A percentile compares a stretch with the other conserved stretches of the same genome.
Evolutionary conservation across 2,797 vertebrate species (phyloP).

Genomic region (Aeoliscus strigatus): DNA sequence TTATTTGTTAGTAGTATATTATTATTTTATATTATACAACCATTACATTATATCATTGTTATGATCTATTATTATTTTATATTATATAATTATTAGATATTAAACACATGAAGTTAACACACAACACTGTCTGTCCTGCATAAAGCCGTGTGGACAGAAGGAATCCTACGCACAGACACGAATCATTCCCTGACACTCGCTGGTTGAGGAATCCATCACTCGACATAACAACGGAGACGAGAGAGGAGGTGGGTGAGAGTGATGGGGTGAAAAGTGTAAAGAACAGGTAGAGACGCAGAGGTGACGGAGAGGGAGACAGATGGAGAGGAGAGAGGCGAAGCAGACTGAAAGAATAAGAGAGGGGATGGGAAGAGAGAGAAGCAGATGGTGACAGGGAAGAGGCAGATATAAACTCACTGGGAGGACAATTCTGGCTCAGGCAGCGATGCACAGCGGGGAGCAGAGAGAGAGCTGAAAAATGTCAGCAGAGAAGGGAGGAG

Average conservation of each 20-base stretch:
- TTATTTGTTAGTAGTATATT: no score
- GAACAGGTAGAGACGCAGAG: slow-evolving; percentile 28
- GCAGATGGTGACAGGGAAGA: slow-evolving; percentile 61
- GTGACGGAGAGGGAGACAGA: slow-evolving; percentile 43
- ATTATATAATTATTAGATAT: no score
- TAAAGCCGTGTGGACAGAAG: no score
- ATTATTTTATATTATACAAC: no score
- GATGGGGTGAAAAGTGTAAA: not conserved
- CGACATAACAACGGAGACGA: slow-evolving; percentile 7
- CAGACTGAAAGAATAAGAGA: slow-evolving; percentile 29
- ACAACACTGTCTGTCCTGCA: no score
- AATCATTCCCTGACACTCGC: no score
- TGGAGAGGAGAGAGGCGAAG: slow-evolving; percentile 31
- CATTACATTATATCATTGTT: no score
- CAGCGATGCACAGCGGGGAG: slow-evolving; percentile 47
- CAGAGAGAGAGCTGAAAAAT: slow-evolving; percentile 48
- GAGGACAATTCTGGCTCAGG: slow-evolving; percentile 53
- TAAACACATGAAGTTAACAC: no score
- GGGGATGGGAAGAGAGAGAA: slow-evolving; percentile 39
- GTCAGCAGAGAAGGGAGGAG: slow-evolving; percentile 43
- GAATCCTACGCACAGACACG: no score
- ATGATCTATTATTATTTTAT: no score
- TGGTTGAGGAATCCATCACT: no score
- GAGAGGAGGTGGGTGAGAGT: no score
- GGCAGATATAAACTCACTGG: slow-evolving; percentile 59